Conservation (phyloP, 1,140 invertebrate species). For the Bombyx mandarina region DNA sequence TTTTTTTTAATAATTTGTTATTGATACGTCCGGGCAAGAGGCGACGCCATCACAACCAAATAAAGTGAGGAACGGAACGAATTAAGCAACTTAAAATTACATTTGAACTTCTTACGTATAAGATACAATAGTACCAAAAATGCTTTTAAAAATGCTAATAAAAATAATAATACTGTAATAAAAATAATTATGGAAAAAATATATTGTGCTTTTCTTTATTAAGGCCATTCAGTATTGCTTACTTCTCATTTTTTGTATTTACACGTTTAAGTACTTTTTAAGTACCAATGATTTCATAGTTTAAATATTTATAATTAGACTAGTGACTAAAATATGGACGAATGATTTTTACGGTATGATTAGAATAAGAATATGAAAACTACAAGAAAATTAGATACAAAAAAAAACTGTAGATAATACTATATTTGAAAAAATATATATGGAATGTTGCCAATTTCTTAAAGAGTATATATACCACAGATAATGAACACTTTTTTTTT, state of each 20-base stretch:
- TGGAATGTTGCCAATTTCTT: slow-evolving; percentile 1
- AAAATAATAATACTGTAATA: slow-evolving; percentile 48
- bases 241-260: slow-evolving; percentile 25
- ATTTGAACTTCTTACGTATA: slow-evolving; percentile 5
- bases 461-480: slow-evolving; percentile 2
- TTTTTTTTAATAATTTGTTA: too few species aligned
- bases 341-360: not conserved
- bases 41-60: too few species aligned
- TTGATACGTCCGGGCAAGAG: too few species aligned
- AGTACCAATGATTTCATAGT: slow-evolving; percentile 34
- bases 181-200: slow-evolving; percentile 19
- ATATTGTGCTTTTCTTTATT: slow-evolving; percentile 37
- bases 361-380: not conserved
- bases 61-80: too few species aligned
- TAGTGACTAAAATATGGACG: slow-evolving; percentile 52
- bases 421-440: not conserved
- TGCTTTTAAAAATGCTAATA: slow-evolving; percentile 38
- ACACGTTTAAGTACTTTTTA: slow-evolving; percentile 53
- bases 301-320: slow-evolving; percentile 30
- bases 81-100: too few species aligned
- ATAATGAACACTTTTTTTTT: slow-evolving; percentile 2
- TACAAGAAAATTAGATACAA: too few species aligned
- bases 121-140: slow-evolving; percentile 39
- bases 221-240: slow-evolving; percentile 61
- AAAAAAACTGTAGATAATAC: not conserved